Conservation (phyloP, 2,888 invertebrate genomes). For the Melipona bicolor region DNA sequence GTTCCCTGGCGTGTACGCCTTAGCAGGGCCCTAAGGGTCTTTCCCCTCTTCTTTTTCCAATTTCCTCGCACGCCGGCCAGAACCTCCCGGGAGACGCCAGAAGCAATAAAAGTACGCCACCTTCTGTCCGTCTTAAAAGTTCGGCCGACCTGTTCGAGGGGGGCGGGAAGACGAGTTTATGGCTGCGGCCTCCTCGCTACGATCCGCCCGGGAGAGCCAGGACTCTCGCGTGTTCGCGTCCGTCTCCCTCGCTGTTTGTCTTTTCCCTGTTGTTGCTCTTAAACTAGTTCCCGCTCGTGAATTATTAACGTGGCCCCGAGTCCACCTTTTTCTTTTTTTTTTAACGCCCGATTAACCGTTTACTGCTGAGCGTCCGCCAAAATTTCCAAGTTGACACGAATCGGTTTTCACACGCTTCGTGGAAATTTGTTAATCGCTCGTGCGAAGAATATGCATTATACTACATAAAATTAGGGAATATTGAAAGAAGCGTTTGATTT, state of each 20-base stretch:
- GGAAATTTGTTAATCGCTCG: too few relatives aligned
- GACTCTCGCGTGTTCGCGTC: neutral
- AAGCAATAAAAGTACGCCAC: slow-evolving; percentile 66
- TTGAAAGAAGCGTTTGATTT: too few relatives aligned
- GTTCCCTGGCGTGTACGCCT: slow-evolving; percentile 45
- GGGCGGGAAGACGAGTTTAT: slow-evolving; percentile 60
- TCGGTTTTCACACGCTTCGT: too few relatives aligned
- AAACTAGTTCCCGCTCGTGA: slow-evolving; percentile 33
- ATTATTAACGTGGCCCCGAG: slow-evolving; percentile 30
- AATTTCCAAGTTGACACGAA: too few relatives aligned
- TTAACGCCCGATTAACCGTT: slow-evolving; percentile 1
- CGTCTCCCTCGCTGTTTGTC: slow-evolving; percentile 13
- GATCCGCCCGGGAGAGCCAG: slow-evolving; percentile 49
- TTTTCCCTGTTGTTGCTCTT: slow-evolving; percentile 16
- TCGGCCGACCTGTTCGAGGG: slow-evolving; percentile 47
- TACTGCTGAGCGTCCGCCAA: neutral
- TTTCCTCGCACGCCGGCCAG: slow-evolving; percentile 51
- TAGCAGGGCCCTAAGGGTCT: slow-evolving; percentile 55
- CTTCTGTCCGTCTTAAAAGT: slow-evolving; percentile 69
- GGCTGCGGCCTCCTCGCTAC: slow-evolving; percentile 35
- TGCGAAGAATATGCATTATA: too few relatives aligned
- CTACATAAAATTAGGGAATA: too few relatives aligned
- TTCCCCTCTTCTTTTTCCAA: slow-evolving; percentile 60
- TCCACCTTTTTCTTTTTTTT: neutral
- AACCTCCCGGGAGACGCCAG: slow-evolving; percentile 49